Evolutionary conservation across 2,888 invertebrate genomes (phyloP), one percentile per base, ranked within the genome.

Genomic region (Andrena minutula): DNA sequence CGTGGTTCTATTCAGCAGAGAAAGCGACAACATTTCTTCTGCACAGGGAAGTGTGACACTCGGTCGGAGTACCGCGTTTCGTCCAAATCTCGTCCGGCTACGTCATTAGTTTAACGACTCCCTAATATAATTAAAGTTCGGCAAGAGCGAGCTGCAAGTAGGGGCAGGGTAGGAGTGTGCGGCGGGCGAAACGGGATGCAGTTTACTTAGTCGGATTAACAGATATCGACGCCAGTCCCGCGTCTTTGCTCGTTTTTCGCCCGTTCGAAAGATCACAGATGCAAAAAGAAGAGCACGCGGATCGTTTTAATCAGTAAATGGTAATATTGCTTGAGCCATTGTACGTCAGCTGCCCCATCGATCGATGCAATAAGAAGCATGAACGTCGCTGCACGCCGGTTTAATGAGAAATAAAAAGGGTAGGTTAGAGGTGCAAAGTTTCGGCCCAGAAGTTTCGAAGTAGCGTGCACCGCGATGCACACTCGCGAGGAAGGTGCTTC

Each of bases 51-150:
- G 53, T 81, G 74, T 68, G 61, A 77, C 79, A 35, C 65, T 28
- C 66, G 63, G 68, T 72, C 65, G 74, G 56, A 28, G 20, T 20
- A 20, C 61, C 41, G 82, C 75, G 75, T 56, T 65, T 65, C 76
- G 69, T 75, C 71, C 23, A 70, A 78, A 86, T 77, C 75, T 83
- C 53, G 53, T 20, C 35, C 61, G 61, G 53, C 77, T 64, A 35
- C 58, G 69, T 80, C 77, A 81, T 84, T 80, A 81, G 64, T 58
- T 71, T 81, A 77, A 84, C 77, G 84, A 84, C 60, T 53, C 84
- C n/a, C 56, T 81, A 70, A 84, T 74, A 74, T 66, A 81, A 84
- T 84, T 84, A 75, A 71, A 75, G 71, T 72, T 65, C 32, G 73
- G 58, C 64, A 60, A 65, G 65, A 49, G 58, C 76, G 35, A 51